phyloP scores from a whole-genome alignment of 2,797 vertebrate genomes.

The Arnoldichthys spilopterus region DNA sequence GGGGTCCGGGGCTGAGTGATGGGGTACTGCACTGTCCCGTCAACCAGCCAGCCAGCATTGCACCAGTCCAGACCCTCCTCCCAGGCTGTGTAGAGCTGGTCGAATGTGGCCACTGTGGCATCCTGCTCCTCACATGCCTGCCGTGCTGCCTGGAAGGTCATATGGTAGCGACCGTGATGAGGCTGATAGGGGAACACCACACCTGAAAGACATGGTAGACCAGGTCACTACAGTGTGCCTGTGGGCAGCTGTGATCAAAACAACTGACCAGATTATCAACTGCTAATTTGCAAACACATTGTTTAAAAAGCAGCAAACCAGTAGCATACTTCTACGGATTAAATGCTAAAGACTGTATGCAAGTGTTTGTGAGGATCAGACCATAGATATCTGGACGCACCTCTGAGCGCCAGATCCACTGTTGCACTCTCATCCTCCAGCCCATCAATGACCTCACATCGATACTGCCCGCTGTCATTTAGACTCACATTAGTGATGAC shows the following conservation, averaged over 20 bases:
- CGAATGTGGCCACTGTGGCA: constrained; percentile 82
- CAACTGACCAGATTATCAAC: background rate
- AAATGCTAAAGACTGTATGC: background rate
- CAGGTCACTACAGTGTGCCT: background rate
- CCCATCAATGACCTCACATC: constrained; percentile 87
- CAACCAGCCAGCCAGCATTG: constrained; percentile 88
- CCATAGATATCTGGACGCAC: constrained; percentile 62
- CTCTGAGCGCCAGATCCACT: constrained; percentile 82
- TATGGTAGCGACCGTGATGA: constrained; percentile 79
- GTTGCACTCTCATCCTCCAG: constrained; percentile 83
- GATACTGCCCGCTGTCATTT: constrained; percentile 83
- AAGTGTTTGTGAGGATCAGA: background rate
- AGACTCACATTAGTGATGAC: constrained; percentile 75
- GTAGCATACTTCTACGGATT: background rate
- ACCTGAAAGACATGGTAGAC: constrained; percentile 69
- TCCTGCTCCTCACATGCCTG: constrained; percentile 82
- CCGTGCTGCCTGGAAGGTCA: constrained; percentile 83
- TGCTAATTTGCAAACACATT: no score
- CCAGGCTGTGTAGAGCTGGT: constrained; percentile 88
- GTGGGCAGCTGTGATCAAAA: no score
- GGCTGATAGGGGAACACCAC: constrained; percentile 91
- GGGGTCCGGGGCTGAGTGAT: constrained; percentile 77
- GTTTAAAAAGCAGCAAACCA: background rate
- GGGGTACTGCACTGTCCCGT: constrained; percentile 89
- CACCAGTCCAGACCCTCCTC: constrained; percentile 90